Conservation (phyloP, 1,140 invertebrate genomes). For the Dermatophagoides farinae region DNA sequence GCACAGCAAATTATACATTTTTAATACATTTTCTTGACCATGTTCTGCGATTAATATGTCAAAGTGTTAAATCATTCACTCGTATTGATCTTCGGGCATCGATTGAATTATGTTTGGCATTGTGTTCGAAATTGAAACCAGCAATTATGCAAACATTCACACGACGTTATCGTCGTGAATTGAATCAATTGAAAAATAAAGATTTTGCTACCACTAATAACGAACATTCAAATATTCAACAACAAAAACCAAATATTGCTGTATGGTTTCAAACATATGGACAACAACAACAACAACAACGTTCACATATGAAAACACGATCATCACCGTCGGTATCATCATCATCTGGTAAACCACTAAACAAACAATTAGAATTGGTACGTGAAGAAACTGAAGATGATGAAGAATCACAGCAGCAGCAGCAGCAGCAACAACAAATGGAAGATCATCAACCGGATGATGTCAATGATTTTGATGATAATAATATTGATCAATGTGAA, state of each 20-base stretch:
- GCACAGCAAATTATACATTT: conserved; percentile 9
- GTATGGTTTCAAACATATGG: not conserved
- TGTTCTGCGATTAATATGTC: not conserved
- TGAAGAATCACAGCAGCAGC: not conserved
- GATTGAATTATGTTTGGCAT: conserved; percentile 8
- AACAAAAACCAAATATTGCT: not conserved
- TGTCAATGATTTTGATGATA: not conserved
- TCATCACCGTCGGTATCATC: not conserved
- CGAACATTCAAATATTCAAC: not conserved
- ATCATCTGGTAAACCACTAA: not conserved
- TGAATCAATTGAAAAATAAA: not conserved
- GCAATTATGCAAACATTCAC: conserved; percentile 14
- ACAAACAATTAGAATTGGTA: not conserved
- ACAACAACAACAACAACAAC: not conserved
- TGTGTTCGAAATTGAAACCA: conserved; percentile 10
- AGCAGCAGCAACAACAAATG: not conserved
- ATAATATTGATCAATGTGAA: not conserved
- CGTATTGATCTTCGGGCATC: conserved; percentile 5
- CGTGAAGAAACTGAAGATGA: not conserved
- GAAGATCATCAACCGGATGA: not conserved
- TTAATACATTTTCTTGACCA: conserved; percentile 8
- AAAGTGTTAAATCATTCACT: not conserved
- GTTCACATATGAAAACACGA: not conserved
- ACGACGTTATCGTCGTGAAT: not conserved
- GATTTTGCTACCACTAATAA: not conserved